phyloP scores from a whole-genome alignment of 1,140 invertebrate species.

The Thaumatotibia leucotreta region DNA sequence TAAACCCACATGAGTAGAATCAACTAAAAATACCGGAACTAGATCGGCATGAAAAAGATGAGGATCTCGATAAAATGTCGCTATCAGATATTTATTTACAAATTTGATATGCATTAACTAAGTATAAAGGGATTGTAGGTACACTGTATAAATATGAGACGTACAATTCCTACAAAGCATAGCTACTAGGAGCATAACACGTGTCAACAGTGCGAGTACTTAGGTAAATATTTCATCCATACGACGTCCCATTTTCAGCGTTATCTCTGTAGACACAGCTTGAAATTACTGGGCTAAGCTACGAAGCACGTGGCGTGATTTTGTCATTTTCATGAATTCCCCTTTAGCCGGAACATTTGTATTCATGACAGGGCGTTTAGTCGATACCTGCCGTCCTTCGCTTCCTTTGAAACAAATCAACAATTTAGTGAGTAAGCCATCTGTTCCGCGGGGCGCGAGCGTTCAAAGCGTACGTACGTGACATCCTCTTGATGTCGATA shows the following conservation, averaged over 20 bases:
- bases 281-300: conserved; percentile 24
- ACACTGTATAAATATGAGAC: too few relatives aligned
- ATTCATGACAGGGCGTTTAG: conserved; percentile 7
- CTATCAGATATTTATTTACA: too few relatives aligned
- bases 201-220: background rate
- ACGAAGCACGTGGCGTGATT: conserved; percentile 16
- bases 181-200: background rate
- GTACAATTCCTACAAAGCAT: background rate
- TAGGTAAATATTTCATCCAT: conserved; percentile 7
- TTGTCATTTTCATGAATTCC: conserved; percentile 11
- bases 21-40: background rate
- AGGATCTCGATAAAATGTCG: too few relatives aligned
- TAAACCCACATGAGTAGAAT: background rate
- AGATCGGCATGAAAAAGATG: background rate
- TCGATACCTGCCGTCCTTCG: conserved; percentile 9
- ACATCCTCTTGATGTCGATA: conserved; percentile 42
- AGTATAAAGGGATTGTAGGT: too few relatives aligned
- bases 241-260: conserved; percentile 24
- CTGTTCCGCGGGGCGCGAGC: background rate
- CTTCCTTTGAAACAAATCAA: conserved; percentile 12
- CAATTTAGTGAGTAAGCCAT: conserved; percentile 1
- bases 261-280: conserved; percentile 27
- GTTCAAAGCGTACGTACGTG: conserved; percentile 42
- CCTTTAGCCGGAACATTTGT: conserved; percentile 4
- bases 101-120: too few relatives aligned